Evolutionary conservation across 1,140 invertebrate genomes (phyloP).

Genomic region (Zaprionus africanus): DNA sequence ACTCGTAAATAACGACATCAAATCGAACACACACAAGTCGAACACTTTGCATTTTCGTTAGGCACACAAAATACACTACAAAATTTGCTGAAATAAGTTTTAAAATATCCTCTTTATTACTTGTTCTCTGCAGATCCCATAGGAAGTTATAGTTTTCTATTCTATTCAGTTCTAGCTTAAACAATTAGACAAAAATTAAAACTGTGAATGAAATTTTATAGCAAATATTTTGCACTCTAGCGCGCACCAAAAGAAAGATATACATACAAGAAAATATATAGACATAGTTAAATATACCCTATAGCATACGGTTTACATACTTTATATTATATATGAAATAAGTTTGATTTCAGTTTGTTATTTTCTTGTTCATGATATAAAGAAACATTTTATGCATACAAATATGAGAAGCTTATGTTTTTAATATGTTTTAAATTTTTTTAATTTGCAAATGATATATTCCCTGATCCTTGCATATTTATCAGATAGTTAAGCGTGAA

Average conservation of each 20-base stretch:
- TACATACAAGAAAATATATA: constrained; percentile 19
- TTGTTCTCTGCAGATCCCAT: neutral
- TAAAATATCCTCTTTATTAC: neutral
- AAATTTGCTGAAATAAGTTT: constrained; percentile 56
- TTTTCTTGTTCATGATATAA: constrained; percentile 26
- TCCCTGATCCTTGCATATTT: neutral
- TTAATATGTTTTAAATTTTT: too few relatives aligned
- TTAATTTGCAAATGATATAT: neutral
- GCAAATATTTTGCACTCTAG: constrained; percentile 81
- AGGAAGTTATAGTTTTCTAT: neutral
- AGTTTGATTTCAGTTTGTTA: constrained; percentile 54
- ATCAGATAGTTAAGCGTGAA: constrained; percentile 5
- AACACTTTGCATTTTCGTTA: constrained; percentile 18
- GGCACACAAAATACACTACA: constrained; percentile 20
- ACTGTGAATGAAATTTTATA: constrained; percentile 77
- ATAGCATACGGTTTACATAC: neutral
- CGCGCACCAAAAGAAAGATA: constrained; percentile 60
- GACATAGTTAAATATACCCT: constrained; percentile 15
- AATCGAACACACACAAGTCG: constrained; percentile 28
- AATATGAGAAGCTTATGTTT: too few relatives aligned
- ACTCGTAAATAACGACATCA: constrained; percentile 46
- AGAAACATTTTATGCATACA: too few relatives aligned
- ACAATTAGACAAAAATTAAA: constrained; percentile 31
- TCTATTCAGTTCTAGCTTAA: constrained; percentile 6
- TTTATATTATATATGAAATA: constrained; percentile 12